Evolutionary conservation across 2,113 vertebrate genomes (phyloP).

Genomic region (Mixornis gularis): DNA sequence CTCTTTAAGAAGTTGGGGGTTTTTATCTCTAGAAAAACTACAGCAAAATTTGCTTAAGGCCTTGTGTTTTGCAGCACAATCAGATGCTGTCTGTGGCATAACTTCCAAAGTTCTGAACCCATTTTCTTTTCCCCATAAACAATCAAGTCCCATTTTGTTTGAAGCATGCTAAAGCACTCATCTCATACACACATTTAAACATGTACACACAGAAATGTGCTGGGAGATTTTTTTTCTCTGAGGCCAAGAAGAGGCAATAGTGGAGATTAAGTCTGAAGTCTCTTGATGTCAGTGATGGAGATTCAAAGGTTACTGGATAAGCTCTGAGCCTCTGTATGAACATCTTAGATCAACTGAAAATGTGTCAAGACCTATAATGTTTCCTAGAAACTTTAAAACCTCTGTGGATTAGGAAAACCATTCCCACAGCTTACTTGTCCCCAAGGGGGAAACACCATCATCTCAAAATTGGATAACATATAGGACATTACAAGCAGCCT

Average conservation of each 20-base stretch:
- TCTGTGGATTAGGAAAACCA: not conserved
- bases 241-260: not conserved
- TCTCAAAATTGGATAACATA: not conserved
- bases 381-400: not conserved
- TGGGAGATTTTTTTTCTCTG: not conserved
- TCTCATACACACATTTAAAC: not conserved
- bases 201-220: not conserved
- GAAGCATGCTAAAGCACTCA: not conserved
- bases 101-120: fast-evolving
- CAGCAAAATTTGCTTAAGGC: not conserved
- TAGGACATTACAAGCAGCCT: not conserved
- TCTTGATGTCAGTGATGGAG: not conserved
- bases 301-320: not conserved
- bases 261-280: not conserved
- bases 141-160: not conserved
- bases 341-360: not conserved
- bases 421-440: not conserved
- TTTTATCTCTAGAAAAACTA: not conserved
- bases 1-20: fast-evolving
- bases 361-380: not conserved
- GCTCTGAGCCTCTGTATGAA: not conserved
- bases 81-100: not conserved
- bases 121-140: not conserved
- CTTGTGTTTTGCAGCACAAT: not conserved
- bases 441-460: not conserved